Base-by-base conservation (phyloP, 2,888 invertebrate species). In the Hemithea aestivaria region DNA sequence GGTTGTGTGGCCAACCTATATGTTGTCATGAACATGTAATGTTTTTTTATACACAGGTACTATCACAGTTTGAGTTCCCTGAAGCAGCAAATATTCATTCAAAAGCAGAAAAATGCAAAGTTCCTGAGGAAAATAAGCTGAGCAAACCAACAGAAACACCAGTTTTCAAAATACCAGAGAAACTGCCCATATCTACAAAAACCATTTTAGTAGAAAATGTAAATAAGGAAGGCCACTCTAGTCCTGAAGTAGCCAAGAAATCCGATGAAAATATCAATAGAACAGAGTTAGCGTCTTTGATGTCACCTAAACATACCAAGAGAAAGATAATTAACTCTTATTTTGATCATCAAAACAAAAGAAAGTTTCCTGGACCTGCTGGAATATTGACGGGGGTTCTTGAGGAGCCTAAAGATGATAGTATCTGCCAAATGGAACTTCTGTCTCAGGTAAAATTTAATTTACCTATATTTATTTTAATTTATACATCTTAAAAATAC, bases 311-410 rank as follows among this genome's bases (percentile, higher is more conserved):
- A 45, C 73, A 80, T 34, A 62, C 59, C 20, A 87, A 84, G 54
- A 62, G 83, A 47, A 83, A 78, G 66, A 73, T 84, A 5, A 76
- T 87, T 10, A 66, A 75, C 54, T 73, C 76, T 20, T 72, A 74
- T 51, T 87, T 87, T 54, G 70, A 83, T 58, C 72, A 75, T 26
- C 75, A 73, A 50, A 77, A 57, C 28, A 84, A 87, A 55, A 69
- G 87, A 48, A 87, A 85, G 45, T 87, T 87, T 44, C 87, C 87
- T 8, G 87, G 87, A 0, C 87, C 87, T 10, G 87, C 87, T 27
- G 87, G 87, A 0, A 52, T 87, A 8, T 58, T 87, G n/a, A 70
- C 68, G 36, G 73, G 76, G 11, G 66, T 53, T 8, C 57, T 82
- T 37, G 65, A 73, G 48, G 72, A 75, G 38, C 66, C 65, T 27